Evolutionary conservation across 1,140 invertebrate species (phyloP).

Genomic region (Linepithema humile): DNA sequence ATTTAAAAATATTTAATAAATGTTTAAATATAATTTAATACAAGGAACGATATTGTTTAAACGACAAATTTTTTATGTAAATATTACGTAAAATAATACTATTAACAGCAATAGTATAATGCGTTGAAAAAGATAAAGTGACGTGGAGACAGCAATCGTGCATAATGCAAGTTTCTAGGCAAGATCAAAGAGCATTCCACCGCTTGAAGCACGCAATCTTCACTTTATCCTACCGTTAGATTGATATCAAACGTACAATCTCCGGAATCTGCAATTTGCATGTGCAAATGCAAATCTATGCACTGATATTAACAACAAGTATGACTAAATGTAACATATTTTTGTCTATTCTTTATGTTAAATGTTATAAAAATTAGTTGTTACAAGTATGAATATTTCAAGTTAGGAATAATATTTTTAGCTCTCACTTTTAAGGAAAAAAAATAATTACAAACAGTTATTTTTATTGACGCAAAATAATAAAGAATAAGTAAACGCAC

Average conservation of each 20-base stretch:
- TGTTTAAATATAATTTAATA: background rate
- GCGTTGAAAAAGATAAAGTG: slow-evolving; percentile 41
- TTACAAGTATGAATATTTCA: background rate
- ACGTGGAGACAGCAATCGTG: slow-evolving; percentile 52
- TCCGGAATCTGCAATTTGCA: slow-evolving; percentile 39
- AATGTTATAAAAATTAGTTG: background rate
- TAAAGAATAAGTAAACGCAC: background rate
- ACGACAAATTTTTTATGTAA: background rate
- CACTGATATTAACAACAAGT: background rate
- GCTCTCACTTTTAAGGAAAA: background rate
- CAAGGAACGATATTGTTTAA: background rate
- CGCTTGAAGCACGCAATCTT: slow-evolving; percentile 65
- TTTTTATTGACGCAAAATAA: too few species aligned
- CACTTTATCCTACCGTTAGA: slow-evolving; percentile 50
- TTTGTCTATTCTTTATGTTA: background rate
- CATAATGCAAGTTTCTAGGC: slow-evolving; percentile 56
- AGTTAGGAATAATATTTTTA: background rate
- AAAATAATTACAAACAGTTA: background rate
- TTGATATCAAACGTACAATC: slow-evolving; percentile 68
- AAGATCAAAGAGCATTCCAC: slow-evolving; percentile 75
- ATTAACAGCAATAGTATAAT: background rate
- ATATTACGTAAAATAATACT: background rate
- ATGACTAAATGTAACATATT: background rate
- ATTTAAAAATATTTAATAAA: background rate
- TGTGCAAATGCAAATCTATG: slow-evolving; percentile 8